Conservation (phyloP, 2,113 vertebrate genomes). For the Aptenodytes patagonicus region DNA sequence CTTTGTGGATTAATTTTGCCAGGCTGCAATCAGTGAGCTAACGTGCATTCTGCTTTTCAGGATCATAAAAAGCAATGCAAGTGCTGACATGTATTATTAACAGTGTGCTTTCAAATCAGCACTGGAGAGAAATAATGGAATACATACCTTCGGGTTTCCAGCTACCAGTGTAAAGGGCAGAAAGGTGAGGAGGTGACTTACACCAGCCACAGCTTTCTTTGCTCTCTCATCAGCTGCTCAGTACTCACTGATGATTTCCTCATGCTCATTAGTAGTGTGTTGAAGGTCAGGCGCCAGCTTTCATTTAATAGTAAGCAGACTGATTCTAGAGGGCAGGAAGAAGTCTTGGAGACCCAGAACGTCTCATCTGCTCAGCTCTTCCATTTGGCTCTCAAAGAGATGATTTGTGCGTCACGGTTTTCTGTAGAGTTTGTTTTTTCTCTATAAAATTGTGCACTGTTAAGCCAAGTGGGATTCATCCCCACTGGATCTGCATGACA, state of each 20-base stretch:
- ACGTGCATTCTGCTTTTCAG: not conserved
- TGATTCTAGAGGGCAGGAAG: conserved; percentile 67
- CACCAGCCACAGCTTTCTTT: conserved; percentile 71
- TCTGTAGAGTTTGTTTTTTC: not conserved
- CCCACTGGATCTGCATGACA: not conserved
- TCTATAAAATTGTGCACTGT: not conserved
- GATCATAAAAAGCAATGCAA: not conserved
- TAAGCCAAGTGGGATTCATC: not conserved
- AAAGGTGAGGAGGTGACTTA: conserved; percentile 30
- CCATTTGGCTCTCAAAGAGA: not conserved
- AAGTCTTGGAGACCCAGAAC: not conserved
- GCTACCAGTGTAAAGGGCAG: not conserved
- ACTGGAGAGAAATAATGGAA: not conserved
- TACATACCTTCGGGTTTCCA: not conserved
- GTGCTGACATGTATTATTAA: conserved; percentile 16
- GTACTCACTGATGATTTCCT: conserved; percentile 76
- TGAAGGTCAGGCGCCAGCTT: conserved; percentile 75
- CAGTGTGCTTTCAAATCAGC: not conserved
- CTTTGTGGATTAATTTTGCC: conserved; percentile 36
- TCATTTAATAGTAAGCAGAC: conserved; percentile 67
- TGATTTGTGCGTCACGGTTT: not conserved
- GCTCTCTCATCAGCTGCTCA: conserved; percentile 69
- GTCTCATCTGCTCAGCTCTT: not conserved
- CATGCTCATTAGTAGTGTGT: conserved; percentile 64
- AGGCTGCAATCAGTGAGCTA: conserved; percentile 29